Evolutionary conservation across 2,888 invertebrate genomes (phyloP), one percentile per base, ranked within the genome.

Genomic region (Drosophila silvestris): DNA sequence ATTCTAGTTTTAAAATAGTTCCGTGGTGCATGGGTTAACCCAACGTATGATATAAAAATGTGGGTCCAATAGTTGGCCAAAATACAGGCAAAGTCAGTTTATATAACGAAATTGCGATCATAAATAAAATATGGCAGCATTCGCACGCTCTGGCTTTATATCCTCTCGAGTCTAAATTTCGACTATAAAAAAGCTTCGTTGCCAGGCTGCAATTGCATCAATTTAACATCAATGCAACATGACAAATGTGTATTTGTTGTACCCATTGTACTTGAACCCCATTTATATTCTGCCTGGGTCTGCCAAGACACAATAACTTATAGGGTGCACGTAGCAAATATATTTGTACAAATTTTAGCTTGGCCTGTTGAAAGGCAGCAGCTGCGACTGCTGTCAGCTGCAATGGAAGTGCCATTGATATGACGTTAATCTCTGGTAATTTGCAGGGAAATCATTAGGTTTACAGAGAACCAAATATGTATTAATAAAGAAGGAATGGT

Each of bases 241-340:
- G 90, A 90, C 85, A 85, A 85, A 85, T 90, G 90, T 73, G 70
- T 86, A 72, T 89, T 86, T 82, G 62, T 61, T 59, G 62, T 54
- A 59, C n/a, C 52, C 53, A 32, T 65, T 77, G 76, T 74, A 66
- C 61, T 77, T 75, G 54, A 70, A 54, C 44, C 16, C 70, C 87
- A 89, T 85, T 85, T 82, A 80, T 89, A 85, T 85, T 70, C 85
- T 30, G 50, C 26, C 65, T 50, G 60, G 56, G 66, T 41, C 52
- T 57, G 64, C n/a, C 53, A 28, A 59, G 79, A 50, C 77, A 44
- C 77, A 54, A 85, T 85, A 90, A 88, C 70, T 88, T 88, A 77
- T 88, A 74, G 71, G 66, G 51, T 67, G 78, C 90, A 90, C 90
- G 83, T 85, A 64, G 70, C 62, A 75, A 79, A 87, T 91, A 74